Base-by-base conservation (phyloP, 2,113 vertebrate species). In the Heterotilapia buettikoferi region DNA sequence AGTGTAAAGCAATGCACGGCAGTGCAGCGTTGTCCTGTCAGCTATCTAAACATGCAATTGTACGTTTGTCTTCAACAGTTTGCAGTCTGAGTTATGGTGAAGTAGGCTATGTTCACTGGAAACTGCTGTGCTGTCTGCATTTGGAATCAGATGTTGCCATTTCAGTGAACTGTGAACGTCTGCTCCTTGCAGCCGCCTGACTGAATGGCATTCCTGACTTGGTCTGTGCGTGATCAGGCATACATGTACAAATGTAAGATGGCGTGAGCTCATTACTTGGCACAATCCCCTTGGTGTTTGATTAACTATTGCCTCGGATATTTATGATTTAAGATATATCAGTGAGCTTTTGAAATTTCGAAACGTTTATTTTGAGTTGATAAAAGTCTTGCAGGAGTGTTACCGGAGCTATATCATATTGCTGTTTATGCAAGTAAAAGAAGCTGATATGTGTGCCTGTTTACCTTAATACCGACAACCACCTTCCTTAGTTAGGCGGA, bases 91-190 rank as follows among this genome's bases (percentile, higher is more conserved):
- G 45, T 83, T 82, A 63, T 21, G 68, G 24, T 84, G 83, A 79
- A 89, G 85, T 54, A 54, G 18, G 21, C 59, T 54, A 59, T 45
- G 45, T 56, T 84, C 59, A 50, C 68, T 92, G 81, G 76, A 88
- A 86, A 85, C 38, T 26, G 38, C 79, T 73, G n/a, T 89, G 68
- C 56, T 90, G 78, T 84, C 66, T 87, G 87, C 26, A 10, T 89
- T 90, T 92, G 84, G 92, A 71, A 83, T 94, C 91, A 93, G 68
- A 92, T 93, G 90, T 94, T 92, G 86, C 47, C 63, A 92, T 92
- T 91, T 89, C 90, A 86, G 53, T 91, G 93, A 92, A 90, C 90
- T 92, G 90, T 94, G 79, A 90, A 79, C 43, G 80, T 61, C 76
- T n/a, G 86, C 73, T 83, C 18, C 66, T 38, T 87, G 87, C 81